Conservation (phyloP, 2,797 vertebrate species). For the Lagorchestes hirsutus region DNA sequence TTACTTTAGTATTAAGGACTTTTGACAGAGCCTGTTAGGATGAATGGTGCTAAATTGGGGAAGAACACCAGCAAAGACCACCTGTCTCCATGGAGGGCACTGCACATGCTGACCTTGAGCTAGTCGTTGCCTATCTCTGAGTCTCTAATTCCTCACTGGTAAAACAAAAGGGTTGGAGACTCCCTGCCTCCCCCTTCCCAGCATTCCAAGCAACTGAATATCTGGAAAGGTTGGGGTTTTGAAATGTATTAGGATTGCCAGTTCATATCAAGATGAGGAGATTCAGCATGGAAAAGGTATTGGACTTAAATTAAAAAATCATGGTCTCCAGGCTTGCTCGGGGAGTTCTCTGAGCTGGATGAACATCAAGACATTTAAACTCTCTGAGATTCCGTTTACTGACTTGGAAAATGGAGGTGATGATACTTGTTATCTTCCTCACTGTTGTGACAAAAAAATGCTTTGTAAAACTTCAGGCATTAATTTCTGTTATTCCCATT, state of each 20-base stretch:
- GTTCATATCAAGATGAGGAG: background rate
- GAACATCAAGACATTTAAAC: background rate
- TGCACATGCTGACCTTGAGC: rapidly evolving
- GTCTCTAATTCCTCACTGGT: background rate
- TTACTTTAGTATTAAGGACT: background rate
- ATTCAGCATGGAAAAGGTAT: background rate
- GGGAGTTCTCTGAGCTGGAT: background rate
- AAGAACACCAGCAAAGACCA: background rate
- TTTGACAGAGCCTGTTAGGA: background rate
- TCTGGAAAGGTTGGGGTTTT: background rate
- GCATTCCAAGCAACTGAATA: background rate
- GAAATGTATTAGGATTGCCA: background rate
- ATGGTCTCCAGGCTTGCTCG: background rate
- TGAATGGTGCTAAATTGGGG: background rate
- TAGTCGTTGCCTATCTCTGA: background rate
- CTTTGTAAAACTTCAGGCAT: background rate
- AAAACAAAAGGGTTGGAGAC: background rate
- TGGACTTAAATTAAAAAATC: background rate
- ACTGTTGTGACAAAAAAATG: background rate
- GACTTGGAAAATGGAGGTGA: background rate
- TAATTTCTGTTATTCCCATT: background rate
- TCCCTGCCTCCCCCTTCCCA: background rate
- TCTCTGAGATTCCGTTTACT: background rate
- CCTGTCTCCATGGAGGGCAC: background rate
- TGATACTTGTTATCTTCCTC: background rate